These are phyloP conservation scores for Elgaria multicarinata DNA, from an alignment of 2,113 vertebrate species.

Conservation along the genomic window DNA sequence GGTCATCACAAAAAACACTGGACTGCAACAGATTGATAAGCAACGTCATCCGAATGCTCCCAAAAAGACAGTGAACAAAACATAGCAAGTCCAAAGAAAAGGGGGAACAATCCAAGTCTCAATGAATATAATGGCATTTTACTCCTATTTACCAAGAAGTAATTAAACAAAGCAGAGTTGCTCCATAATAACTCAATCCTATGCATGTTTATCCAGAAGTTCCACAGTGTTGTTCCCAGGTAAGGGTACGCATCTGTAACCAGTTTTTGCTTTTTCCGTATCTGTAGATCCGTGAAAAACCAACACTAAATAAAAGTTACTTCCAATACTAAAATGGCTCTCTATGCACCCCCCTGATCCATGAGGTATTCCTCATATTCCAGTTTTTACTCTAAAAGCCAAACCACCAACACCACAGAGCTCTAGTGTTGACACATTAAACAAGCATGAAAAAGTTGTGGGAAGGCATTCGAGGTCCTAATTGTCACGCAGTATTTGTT, in stretches of 20 bases:
- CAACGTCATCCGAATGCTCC: background rate
- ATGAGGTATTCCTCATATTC: background rate
- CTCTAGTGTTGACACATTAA: background rate
- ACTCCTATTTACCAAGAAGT: background rate
- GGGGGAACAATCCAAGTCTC: background rate
- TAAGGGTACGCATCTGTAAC: background rate
- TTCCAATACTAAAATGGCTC: background rate
- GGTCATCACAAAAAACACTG: background rate
- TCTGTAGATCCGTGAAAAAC: background rate
- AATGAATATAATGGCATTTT: background rate
- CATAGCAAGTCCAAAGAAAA: background rate
- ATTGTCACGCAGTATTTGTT: background rate
- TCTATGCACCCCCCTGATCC: background rate
- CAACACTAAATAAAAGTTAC: background rate
- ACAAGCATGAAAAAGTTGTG: background rate
- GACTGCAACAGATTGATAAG: background rate
- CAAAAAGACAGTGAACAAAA: background rate
- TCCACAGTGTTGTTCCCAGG: background rate
- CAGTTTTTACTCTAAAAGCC: background rate
- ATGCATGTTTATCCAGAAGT: background rate
- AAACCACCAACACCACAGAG: slow-evolving; percentile 11
- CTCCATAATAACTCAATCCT: background rate
- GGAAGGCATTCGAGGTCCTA: background rate
- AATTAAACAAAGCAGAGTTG: background rate
- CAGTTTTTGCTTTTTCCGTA: background rate